Conservation (phyloP, 2,797 vertebrate genomes). For the Diplodus puntazzo region DNA sequence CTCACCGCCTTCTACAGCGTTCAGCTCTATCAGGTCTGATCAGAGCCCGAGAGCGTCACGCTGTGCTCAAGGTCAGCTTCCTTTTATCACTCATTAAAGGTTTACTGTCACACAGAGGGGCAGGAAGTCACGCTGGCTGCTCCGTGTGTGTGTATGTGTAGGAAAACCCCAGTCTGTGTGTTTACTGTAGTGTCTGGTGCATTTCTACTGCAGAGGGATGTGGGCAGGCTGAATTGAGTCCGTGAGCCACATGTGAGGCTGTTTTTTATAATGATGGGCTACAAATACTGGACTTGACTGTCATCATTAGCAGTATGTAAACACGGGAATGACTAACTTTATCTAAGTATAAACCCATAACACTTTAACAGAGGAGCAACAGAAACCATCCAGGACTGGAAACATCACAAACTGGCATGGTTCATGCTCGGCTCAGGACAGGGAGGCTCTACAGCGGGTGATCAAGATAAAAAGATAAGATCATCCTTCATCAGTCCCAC, state of each 20-base stretch:
- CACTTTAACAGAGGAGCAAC: too few species aligned
- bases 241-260: not conserved
- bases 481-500: too few species aligned
- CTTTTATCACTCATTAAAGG: conserved; percentile 63
- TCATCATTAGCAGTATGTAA: not conserved
- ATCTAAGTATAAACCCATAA: not conserved
- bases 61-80: conserved; percentile 61
- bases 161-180: not conserved
- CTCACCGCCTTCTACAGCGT: conserved; percentile 27
- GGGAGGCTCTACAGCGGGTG: too few species aligned
- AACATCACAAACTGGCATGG: too few species aligned
- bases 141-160: not conserved
- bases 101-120: conserved; percentile 56
- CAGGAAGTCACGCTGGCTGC: conserved; percentile 23
- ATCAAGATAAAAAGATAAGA: too few species aligned
- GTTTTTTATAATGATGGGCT: not conserved
- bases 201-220: not conserved
- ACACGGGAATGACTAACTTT: not conserved
- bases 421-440: too few species aligned
- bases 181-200: not conserved
- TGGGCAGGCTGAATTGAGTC: not conserved
- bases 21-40: conserved; percentile 42
- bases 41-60: conserved; percentile 10
- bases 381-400: too few species aligned
- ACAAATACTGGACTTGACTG: not conserved